These are phyloP conservation scores for Clarias fuscus DNA, from an alignment of 2,797 vertebrate species.

Conservation along the genomic window DNA sequence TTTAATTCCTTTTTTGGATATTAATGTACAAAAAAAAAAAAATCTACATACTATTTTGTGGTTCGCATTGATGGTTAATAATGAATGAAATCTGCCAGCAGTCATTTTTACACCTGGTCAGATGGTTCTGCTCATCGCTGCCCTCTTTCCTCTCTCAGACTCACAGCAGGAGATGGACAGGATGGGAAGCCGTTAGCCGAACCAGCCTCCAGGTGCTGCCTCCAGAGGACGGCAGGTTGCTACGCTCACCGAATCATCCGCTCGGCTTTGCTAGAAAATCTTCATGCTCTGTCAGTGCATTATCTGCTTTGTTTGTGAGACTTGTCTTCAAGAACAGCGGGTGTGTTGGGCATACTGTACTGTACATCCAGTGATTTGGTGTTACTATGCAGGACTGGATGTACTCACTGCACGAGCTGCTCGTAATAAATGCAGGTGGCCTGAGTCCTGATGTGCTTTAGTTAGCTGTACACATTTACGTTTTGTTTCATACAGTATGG, in stretches of 20 bases:
- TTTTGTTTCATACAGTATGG: too few species aligned
- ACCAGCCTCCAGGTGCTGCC: conserved; percentile 49
- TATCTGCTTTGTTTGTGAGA: background rate
- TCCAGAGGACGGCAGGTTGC: conserved; percentile 52
- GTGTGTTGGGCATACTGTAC: background rate
- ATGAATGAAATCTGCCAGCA: background rate
- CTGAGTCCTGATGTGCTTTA: too few species aligned
- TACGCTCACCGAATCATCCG: conserved; percentile 64
- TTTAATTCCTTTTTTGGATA: background rate
- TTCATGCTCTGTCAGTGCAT: conserved; percentile 21
- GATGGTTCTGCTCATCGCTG: background rate
- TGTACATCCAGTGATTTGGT: background rate
- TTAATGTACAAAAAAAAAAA: too few species aligned
- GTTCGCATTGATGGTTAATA: too few species aligned
- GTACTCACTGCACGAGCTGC: too few species aligned
- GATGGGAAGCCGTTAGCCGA: conserved; percentile 59
- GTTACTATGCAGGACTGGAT: too few species aligned
- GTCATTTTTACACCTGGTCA: background rate
- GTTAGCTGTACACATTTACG: too few species aligned
- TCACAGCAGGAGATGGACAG: conserved; percentile 62
- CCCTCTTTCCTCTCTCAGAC: conserved; percentile 51
- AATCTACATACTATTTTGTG: background rate
- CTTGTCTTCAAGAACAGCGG: conserved; percentile 27
- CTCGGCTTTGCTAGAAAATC: conserved; percentile 45
- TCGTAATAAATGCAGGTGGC: too few species aligned